Conservation (phyloP, 2,113 vertebrate species). For the Anas platyrhynchos region DNA sequence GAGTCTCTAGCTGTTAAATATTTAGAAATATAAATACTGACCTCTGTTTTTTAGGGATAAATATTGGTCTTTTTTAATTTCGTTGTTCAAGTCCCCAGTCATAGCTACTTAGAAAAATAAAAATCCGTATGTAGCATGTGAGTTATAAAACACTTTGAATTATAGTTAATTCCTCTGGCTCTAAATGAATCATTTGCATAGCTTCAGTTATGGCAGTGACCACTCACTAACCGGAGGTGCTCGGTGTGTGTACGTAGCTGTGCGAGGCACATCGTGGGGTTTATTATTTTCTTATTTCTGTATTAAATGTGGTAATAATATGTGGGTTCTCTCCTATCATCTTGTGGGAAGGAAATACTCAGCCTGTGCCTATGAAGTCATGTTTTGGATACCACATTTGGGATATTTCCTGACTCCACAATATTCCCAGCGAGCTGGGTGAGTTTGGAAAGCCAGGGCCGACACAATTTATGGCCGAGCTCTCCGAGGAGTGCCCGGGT, state of each 20-base stretch:
- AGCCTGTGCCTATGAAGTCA: neutral
- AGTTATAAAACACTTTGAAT: neutral
- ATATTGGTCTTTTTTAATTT: neutral
- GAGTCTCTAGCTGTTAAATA: neutral
- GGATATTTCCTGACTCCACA: neutral
- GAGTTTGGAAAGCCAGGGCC: neutral
- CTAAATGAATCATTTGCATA: accelerated
- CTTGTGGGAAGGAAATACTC: neutral
- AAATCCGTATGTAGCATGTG: neutral
- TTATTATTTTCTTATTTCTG: neutral
- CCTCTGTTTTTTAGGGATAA: neutral
- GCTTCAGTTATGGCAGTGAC: neutral
- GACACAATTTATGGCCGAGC: neutral
- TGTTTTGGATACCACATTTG: neutral
- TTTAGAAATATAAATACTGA: neutral
- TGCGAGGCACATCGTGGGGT: neutral
- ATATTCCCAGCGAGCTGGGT: neutral
- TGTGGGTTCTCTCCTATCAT: neutral
- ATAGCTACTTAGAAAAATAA: neutral
- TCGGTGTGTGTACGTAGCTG: accelerated
- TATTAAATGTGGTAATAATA: neutral
- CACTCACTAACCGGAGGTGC: neutral
- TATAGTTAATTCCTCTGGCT: neutral
- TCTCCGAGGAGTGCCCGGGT: neutral
- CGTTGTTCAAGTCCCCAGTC: neutral